Evolutionary conservation across 2,797 vertebrate species (phyloP).

Genomic region (Spinibarbus caldwelli): DNA sequence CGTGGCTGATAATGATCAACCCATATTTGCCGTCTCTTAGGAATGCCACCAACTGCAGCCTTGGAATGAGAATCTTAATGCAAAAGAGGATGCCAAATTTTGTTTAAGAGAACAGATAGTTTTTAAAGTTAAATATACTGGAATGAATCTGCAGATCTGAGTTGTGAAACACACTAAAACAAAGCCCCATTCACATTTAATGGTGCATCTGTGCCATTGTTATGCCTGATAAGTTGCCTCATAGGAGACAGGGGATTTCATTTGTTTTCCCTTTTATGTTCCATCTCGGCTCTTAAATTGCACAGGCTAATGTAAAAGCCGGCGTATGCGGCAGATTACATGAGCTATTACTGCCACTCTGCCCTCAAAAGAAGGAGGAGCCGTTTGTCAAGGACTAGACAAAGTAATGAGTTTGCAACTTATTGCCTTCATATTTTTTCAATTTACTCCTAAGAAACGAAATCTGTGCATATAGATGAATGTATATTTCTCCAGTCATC

Average conservation of each 20-base stretch:
- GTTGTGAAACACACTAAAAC: constrained; percentile 41
- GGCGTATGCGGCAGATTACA: constrained; percentile 44
- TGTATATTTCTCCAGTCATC: constrained; percentile 14
- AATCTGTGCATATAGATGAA: constrained; percentile 50
- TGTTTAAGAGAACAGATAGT: neutral
- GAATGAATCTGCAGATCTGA: constrained; percentile 27
- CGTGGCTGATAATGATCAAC: constrained; percentile 12
- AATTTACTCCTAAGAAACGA: constrained; percentile 55
- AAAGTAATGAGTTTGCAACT: constrained; percentile 44
- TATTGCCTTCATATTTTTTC: constrained; percentile 57
- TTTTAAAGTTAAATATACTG: constrained; percentile 33
- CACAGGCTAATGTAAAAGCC: constrained; percentile 52
- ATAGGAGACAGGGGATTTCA: constrained; percentile 44
- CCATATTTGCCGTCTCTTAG: constrained; percentile 11
- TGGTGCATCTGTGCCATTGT: constrained; percentile 47
- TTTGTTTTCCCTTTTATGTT: constrained; percentile 48
- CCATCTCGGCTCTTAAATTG: constrained; percentile 54
- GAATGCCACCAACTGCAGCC: constrained; percentile 13
- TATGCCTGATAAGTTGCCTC: constrained; percentile 45
- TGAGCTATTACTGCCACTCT: constrained; percentile 53
- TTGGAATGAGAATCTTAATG: constrained; percentile 27
- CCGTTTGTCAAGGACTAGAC: constrained; percentile 49
- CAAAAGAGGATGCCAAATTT: neutral
- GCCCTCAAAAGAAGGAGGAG: constrained; percentile 28
- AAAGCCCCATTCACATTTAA: constrained; percentile 33